These are phyloP conservation scores for Volucella inflata DNA, from an alignment of 2,888 invertebrate genomes.

Conservation along the genomic window DNA sequence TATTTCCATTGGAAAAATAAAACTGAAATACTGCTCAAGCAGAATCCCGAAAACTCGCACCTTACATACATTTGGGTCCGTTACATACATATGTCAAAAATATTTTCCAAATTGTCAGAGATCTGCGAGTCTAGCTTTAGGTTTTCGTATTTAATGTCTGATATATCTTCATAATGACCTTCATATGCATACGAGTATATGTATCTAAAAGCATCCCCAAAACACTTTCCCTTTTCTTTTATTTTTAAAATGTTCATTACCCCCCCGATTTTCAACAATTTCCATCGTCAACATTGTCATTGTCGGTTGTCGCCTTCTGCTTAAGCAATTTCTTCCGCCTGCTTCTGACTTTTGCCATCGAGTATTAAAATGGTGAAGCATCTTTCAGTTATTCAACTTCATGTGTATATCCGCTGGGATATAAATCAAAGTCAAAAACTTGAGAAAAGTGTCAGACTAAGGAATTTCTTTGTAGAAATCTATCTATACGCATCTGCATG, in stretches of 20 bases:
- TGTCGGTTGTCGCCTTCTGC: constrained; percentile 36
- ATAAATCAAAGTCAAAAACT: constrained; percentile 81
- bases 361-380: constrained; percentile 18
- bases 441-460: constrained; percentile 62
- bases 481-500: constrained; percentile 20
- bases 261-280: constrained; percentile 14
- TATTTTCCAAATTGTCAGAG: too few species aligned
- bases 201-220: too few species aligned
- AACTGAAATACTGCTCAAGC: too few species aligned
- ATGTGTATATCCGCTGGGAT: constrained; percentile 76
- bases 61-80: too few species aligned
- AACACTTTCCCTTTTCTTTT: too few species aligned
- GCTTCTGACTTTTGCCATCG: constrained; percentile 21
- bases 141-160: too few species aligned
- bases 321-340: constrained; percentile 6
- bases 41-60: too few species aligned
- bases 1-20: too few species aligned
- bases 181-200: too few species aligned
- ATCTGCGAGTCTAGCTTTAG: too few species aligned
- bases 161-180: too few species aligned
- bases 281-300: constrained; percentile 18
- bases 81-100: too few species aligned
- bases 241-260: neutral
- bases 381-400: constrained; percentile 34
- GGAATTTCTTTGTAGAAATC: constrained; percentile 51